phyloP scores from a whole-genome alignment of 1,140 invertebrate genomes.

The Eueides isabella region DNA sequence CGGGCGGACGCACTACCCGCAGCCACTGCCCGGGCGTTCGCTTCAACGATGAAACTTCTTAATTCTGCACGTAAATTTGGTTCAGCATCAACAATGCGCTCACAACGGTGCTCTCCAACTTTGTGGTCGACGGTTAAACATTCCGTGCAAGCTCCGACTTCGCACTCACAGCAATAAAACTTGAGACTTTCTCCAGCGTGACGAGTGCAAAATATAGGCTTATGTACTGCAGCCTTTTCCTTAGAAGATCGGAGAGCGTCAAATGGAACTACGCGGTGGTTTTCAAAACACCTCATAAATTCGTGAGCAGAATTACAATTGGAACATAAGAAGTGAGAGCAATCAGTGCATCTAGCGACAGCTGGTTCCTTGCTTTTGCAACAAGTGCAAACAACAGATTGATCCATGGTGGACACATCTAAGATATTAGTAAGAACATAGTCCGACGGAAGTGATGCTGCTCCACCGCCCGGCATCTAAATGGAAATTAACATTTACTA shows the following conservation, averaged over 20 bases:
- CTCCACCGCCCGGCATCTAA: conserved; percentile 87
- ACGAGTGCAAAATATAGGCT: conserved; percentile 90
- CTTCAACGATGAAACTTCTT: conserved; percentile 87
- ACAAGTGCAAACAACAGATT: conserved; percentile 91
- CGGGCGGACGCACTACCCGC: conserved; percentile 89
- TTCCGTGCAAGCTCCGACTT: conserved; percentile 92
- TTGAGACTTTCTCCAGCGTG: conserved; percentile 91
- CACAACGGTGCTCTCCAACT: conserved; percentile 90
- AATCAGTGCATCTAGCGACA: conserved; percentile 95
- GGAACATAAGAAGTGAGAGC: conserved; percentile 95
- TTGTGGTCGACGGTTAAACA: conserved; percentile 91
- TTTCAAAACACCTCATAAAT: conserved; percentile 97
- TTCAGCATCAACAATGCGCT: conserved; percentile 89
- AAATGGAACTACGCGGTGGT: conserved; percentile 93
- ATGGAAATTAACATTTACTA: conserved; percentile 34
- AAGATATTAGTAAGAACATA: conserved; percentile 93
- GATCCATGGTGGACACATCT: conserved; percentile 91
- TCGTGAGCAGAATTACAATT: conserved; percentile 97
- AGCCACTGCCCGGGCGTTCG: conserved; percentile 87
- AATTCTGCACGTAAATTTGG: conserved; percentile 89
- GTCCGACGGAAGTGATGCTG: conserved; percentile 89
- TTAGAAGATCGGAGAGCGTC: conserved; percentile 92
- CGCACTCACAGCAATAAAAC: conserved; percentile 92
- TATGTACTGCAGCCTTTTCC: conserved; percentile 89
- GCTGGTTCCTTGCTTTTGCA: conserved; percentile 95